Evolutionary conservation across 1,140 invertebrate genomes (phyloP).

Genomic region (Diplogasteroides magnus): DNA sequence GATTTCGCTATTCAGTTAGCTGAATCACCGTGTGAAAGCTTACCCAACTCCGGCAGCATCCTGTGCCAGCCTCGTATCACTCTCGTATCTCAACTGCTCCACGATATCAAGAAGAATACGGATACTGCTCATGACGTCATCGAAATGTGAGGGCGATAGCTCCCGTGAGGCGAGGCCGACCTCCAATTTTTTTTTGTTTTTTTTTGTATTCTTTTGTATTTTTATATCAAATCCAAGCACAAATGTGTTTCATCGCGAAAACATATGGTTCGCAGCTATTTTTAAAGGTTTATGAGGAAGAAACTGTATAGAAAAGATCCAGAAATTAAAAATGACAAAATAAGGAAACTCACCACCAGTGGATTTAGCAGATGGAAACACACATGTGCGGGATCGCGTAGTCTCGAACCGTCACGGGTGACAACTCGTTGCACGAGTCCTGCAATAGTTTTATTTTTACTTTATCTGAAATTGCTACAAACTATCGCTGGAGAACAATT

Average conservation of each 20-base stretch:
- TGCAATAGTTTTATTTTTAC: slow-evolving; percentile 9
- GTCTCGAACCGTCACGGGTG: slow-evolving; percentile 42
- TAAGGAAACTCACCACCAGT: slow-evolving; percentile 9
- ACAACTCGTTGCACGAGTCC: slow-evolving; percentile 50
- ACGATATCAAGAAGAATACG: slow-evolving; percentile 49
- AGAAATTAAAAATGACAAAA: too few species aligned
- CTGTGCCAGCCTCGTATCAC: slow-evolving; percentile 39
- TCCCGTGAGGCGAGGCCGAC: slow-evolving; percentile 40
- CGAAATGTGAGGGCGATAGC: slow-evolving; percentile 47
- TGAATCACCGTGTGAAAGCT: too few species aligned
- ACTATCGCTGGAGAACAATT: too few species aligned
- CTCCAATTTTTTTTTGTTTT: too few species aligned
- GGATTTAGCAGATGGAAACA: slow-evolving; percentile 47
- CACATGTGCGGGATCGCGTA: slow-evolving; percentile 40
- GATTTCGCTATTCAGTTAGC: too few species aligned
- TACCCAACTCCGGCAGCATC: slow-evolving; percentile 24
- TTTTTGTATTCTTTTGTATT: too few species aligned
- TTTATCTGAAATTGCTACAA: too few species aligned
- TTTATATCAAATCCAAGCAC: too few species aligned
- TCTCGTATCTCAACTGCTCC: slow-evolving; percentile 49
- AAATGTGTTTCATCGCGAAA: too few species aligned
- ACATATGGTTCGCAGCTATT: too few species aligned
- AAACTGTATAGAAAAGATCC: too few species aligned
- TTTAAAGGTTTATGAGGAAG: too few species aligned
- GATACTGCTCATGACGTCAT: slow-evolving; percentile 46